Evolutionary conservation across 2,797 vertebrate genomes (phyloP), one percentile per base, ranked within the genome.

Genomic region (Sebastes diaconus): DNA sequence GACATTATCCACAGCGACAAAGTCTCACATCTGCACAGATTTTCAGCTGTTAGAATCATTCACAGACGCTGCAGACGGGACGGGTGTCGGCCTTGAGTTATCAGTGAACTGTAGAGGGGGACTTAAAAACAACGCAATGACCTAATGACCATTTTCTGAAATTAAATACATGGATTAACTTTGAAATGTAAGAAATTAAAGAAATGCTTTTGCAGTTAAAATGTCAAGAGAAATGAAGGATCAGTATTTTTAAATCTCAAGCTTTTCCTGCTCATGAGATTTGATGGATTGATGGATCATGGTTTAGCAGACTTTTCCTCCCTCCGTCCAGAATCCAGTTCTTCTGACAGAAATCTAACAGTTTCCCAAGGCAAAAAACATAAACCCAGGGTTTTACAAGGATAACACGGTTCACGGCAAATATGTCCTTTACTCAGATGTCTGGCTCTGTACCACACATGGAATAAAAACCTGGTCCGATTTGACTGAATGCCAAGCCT

Each of bases 31-130:
- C 91, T 93, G 91, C 83, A 91, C 80, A 81, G 75, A 83, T 87
- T 67, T 87, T 92, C 93, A 93, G 92, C 93, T 94, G 92, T 84
- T 88, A 69, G 78, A 88, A 61, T 91, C 91, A 88, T 90, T 93
- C 90, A 92, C 42, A 32, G 61, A 34, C 59, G 46, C 58, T 20
- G 71, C 69, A 73, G 82, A 77, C 27, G 25, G 39, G 74, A 61
- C 24, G 39, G 77, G 77, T 59, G 79, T 76, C 16, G 64, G 60
- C 87, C 77, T 80, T 77, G 81, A 77, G 79, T 88, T 81, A 81
- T 86, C 85, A 70, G 72, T 79, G 79, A 87, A 85, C 75, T 75
- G 78, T 34, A 54, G 59, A 73, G 36, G 27, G 42, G 36, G 13
- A 87, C 68, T 52, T 82, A 50, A 54, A 82, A 80, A 70, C 36